Evolutionary conservation across 2,888 invertebrate genomes (phyloP), one percentile per base, ranked within the genome.

Genomic region (Catocala fraxini): DNA sequence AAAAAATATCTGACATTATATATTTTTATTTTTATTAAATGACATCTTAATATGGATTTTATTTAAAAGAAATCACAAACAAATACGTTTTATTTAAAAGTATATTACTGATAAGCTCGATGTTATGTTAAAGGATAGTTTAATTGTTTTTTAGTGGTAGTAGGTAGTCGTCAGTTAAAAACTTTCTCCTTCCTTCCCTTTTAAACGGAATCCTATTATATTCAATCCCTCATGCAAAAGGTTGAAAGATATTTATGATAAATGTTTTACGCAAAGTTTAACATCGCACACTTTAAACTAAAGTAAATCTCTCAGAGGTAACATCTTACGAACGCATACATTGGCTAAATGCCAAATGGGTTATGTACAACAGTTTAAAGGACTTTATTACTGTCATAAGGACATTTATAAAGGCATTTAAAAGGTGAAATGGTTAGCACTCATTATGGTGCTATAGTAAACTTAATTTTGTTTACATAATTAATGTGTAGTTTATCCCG

Each of bases 211-310:
- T 12, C 12, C 13, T 25, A 10, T 25, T 15, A 49, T 35, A 25
- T 49, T 49, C 56, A 56, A 56, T 43, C 56, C 42, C 13, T 56
- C 42, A 56, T 48, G 46, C n/a, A 9, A 25, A 7, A 51, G 13
- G 13, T 33, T 53, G 33, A 41, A 52, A 34, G 33, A 56, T 56
- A 5, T 49, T n/a, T n/a, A 49, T 34, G 49, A 34, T 42, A 4
- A 34, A 56, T 49, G 12, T 56, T 56, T 48, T 10, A 25, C 35
- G 12, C 42, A 39, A 6, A 33, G 11, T 39, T 13, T 4, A 42
- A 56, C 41, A 49, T 11, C 33, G 41, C 10, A 42, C 15, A 49
- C 49, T 49, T 56, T 49, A 33, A 56, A 56, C 41, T 25, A n/a
- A 49, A 56, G 48, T 53, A 35, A 34, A 49, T 10, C 33, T 56